phyloP scores from a whole-genome alignment of 2,113 vertebrate genomes.

The Parotia lawesii region DNA sequence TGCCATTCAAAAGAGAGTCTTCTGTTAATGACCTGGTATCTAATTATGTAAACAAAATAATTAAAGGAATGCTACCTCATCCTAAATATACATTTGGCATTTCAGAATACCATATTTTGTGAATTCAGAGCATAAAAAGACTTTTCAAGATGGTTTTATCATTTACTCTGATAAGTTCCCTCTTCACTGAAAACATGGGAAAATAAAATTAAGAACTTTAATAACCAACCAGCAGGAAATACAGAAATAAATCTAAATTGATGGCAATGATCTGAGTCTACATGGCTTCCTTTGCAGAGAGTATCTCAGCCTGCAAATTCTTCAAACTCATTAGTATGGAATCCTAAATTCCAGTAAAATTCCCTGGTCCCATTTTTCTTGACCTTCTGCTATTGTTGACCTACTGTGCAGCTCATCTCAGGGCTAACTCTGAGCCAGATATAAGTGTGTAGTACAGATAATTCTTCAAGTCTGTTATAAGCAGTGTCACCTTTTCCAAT shows the following conservation, averaged over 20 bases:
- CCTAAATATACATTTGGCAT: neutral
- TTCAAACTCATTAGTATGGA: conserved; percentile 9
- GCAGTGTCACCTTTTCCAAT: neutral
- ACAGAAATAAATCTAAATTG: conserved; percentile 26
- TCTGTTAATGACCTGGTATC: neutral
- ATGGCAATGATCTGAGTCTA: neutral
- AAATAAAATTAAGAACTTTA: neutral
- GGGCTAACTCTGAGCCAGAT: neutral
- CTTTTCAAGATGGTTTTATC: neutral
- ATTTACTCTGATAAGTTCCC: neutral
- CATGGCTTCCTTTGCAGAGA: neutral
- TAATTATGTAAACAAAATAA: neutral
- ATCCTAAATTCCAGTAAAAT: conserved; percentile 32
- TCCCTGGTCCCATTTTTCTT: neutral
- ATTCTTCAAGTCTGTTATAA: neutral
- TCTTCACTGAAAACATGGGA: conserved; percentile 1
- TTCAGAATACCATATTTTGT: neutral
- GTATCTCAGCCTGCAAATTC: neutral
- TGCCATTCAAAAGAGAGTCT: neutral
- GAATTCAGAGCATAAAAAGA: neutral
- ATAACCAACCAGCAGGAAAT: conserved; percentile 11
- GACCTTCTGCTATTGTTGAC: conserved; percentile 1
- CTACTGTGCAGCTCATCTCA: neutral
- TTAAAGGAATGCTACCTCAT: accelerated
- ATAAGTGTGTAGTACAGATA: neutral